phyloP scores from a whole-genome alignment of 1,140 invertebrate species.

The Drosophila virilis region DNA sequence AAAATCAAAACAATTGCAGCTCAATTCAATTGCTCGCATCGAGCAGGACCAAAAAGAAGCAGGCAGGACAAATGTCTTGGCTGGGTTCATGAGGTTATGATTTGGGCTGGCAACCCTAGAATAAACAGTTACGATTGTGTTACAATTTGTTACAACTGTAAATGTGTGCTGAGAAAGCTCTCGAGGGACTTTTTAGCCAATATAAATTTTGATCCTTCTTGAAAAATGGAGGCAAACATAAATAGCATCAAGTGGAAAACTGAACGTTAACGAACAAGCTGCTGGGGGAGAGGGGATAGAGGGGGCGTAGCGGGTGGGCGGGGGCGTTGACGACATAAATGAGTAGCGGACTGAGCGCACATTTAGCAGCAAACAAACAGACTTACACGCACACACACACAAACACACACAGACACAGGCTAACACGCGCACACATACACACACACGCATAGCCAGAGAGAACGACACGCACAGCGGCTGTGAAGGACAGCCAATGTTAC shows the following conservation, averaged over 20 bases:
- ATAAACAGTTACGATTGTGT: constrained; percentile 83
- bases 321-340: constrained; percentile 78
- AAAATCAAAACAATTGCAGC: constrained; percentile 82
- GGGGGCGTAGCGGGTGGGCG: constrained; percentile 24
- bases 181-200: constrained; percentile 81
- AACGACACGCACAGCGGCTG: constrained; percentile 60
- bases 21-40: constrained; percentile 74
- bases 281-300: neutral
- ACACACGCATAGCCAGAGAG: constrained; percentile 4
- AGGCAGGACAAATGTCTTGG: constrained; percentile 10
- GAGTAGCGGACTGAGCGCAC: constrained; percentile 80
- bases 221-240: constrained; percentile 83
- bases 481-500: constrained; percentile 80
- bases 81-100: constrained; percentile 66
- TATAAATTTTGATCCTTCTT: constrained; percentile 83
- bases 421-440: constrained; percentile 46
- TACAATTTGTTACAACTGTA: constrained; percentile 83
- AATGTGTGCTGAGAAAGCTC: constrained; percentile 74
- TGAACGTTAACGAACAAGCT: constrained; percentile 75
- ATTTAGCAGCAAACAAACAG: constrained; percentile 81
- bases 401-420: constrained; percentile 5
- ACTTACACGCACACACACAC: constrained; percentile 46
- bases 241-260: constrained; percentile 82
- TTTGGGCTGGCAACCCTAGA: constrained; percentile 61
- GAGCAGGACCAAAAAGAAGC: constrained; percentile 1